Evolutionary conservation across 2,797 vertebrate genomes (phyloP).

Genomic region (Cryptoblepharus egeriae): DNA sequence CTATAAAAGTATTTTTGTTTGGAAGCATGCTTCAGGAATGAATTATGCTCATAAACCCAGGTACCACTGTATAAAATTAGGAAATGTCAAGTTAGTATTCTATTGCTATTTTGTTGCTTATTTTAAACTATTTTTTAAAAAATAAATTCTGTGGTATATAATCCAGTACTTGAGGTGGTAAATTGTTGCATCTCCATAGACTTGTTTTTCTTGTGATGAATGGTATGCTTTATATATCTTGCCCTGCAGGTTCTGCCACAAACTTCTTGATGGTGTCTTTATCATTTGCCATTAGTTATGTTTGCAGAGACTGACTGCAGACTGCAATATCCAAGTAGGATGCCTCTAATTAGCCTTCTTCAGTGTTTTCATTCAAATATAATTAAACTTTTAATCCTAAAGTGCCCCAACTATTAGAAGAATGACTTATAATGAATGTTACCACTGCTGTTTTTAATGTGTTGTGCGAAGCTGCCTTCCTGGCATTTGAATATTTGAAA

Average conservation of each 20-base stretch:
- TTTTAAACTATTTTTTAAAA: not conserved
- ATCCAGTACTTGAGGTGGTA: not conserved
- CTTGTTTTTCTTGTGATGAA: not conserved
- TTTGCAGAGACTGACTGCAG: slow-evolving; percentile 23
- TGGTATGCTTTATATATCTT: not conserved
- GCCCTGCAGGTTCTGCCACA: not conserved
- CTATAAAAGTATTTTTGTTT: too few relatives aligned
- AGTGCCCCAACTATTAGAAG: slow-evolving; percentile 36
- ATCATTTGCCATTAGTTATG: slow-evolving; percentile 26
- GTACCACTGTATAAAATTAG: not conserved
- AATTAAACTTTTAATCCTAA: slow-evolving; percentile 53
- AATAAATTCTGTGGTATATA: not conserved
- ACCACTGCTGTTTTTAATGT: slow-evolving; percentile 41
- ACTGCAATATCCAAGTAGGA: slow-evolving; percentile 4
- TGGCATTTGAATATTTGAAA: slow-evolving; percentile 30
- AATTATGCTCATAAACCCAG: too few relatives aligned
- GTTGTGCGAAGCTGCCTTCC: slow-evolving; percentile 13
- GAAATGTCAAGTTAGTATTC: not conserved
- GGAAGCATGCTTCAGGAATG: too few relatives aligned
- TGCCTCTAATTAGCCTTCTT: slow-evolving; percentile 34
- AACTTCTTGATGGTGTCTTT: not conserved
- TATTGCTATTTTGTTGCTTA: not conserved
- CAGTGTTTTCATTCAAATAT: slow-evolving; percentile 52
- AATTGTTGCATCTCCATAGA: not conserved
- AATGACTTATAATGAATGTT: slow-evolving; percentile 26